These are phyloP conservation scores for Bubo bubo DNA, from an alignment of 2,113 vertebrate genomes.

Conservation along the genomic window DNA sequence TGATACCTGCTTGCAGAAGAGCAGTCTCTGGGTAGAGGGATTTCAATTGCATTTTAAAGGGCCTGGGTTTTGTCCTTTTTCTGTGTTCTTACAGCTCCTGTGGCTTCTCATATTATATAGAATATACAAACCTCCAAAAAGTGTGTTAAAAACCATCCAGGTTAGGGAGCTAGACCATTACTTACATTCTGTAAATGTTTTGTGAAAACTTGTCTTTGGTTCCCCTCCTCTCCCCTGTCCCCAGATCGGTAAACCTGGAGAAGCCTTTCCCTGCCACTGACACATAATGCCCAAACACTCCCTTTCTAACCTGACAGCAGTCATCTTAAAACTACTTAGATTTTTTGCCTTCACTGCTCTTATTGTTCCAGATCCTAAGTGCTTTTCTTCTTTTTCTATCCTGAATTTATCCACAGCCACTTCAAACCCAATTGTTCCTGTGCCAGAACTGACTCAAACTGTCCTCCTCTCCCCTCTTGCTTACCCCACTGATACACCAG, in stretches of 20 bases:
- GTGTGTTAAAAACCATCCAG: neutral
- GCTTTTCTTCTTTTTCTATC: neutral
- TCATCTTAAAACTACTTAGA: neutral
- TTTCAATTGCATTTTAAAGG: neutral
- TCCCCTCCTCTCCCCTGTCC: neutral
- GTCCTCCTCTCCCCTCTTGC: neutral
- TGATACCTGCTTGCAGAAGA: neutral
- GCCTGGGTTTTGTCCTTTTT: neutral
- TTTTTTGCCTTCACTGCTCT: neutral
- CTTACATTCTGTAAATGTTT: neutral
- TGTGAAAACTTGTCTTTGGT: neutral
- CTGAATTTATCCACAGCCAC: neutral
- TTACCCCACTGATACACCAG: neutral
- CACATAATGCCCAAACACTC: neutral
- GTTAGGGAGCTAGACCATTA: neutral
- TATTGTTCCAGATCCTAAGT: neutral
- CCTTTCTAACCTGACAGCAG: neutral
- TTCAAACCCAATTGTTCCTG: neutral
- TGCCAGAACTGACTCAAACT: neutral
- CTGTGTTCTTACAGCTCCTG: neutral
- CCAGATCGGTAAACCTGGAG: neutral
- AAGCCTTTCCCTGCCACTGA: neutral
- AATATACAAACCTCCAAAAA: neutral
- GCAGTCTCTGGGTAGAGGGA: neutral
- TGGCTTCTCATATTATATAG: neutral